Evolutionary conservation across 2,797 vertebrate genomes (phyloP).

Genomic region (Bucorvus abyssinicus): DNA sequence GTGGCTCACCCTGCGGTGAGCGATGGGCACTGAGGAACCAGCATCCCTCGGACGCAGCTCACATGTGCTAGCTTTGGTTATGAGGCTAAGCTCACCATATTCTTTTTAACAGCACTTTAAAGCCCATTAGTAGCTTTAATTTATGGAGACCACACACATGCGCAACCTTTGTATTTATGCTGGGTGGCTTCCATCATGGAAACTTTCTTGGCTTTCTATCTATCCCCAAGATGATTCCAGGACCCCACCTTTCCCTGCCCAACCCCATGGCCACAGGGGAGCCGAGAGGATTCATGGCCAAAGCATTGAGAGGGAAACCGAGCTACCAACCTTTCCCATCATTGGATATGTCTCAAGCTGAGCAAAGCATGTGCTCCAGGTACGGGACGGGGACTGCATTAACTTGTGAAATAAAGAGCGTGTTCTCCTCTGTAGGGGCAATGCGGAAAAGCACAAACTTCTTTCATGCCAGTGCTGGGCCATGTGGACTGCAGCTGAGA

Average conservation of each 20-base stretch:
- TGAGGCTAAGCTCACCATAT: neutral
- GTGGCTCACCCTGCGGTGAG: neutral
- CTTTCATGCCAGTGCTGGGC: neutral
- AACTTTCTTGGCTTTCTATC: conserved; percentile 1
- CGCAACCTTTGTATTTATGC: neutral
- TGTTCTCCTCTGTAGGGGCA: neutral
- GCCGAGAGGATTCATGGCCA: neutral
- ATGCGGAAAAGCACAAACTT: neutral
- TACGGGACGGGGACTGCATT: neutral
- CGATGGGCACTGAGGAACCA: neutral
- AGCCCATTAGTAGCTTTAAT: conserved; percentile 22
- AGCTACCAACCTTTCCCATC: neutral
- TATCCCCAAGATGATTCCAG: neutral
- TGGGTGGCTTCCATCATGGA: conserved; percentile 32
- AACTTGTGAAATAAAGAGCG: rapidly evolving
- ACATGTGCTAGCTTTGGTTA: neutral
- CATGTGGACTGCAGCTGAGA: neutral
- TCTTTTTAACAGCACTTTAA: neutral
- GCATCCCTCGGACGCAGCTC: neutral
- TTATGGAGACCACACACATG: conserved; percentile 48
- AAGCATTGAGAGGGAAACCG: neutral
- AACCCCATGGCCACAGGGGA: neutral
- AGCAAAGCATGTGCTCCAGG: neutral
- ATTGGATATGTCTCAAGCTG: neutral
- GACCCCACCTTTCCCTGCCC: conserved; percentile 22